A percentile compares a stretch with the other conserved stretches of the same genome.
Conservation (phyloP, 2,113 vertebrate genomes). For the Anoura caudifer region DNA sequence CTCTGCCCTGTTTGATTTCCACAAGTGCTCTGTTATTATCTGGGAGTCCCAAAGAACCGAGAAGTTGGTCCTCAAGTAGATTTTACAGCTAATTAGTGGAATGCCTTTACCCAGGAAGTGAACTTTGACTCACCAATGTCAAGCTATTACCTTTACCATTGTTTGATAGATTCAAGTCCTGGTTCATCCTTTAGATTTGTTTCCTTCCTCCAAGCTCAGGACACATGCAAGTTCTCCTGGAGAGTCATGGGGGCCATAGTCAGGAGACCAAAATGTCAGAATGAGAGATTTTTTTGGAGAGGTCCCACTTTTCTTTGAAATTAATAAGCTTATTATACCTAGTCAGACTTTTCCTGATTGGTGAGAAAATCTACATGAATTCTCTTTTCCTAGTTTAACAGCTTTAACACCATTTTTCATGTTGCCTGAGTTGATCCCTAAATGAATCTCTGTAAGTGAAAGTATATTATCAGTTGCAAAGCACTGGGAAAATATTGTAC, state of each 20-base stretch:
- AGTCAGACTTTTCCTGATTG: background rate
- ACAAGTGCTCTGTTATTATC: background rate
- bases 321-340: background rate
- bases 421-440: background rate
- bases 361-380: background rate
- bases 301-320: background rate
- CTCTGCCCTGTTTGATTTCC: background rate
- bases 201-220: background rate
- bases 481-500: background rate
- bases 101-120: background rate
- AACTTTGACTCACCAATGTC: background rate
- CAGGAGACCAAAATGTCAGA: background rate
- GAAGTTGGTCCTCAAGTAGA: background rate
- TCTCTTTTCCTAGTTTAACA: background rate
- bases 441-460: background rate
- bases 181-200: background rate
- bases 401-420: background rate
- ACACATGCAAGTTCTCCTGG: background rate
- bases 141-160: background rate
- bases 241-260: background rate
- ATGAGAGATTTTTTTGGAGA: background rate
- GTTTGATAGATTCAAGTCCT: background rate
- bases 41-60: background rate
- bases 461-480: slow-evolving; percentile 7
- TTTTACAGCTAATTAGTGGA: background rate